These are phyloP conservation scores for Lydus trimaculatus DNA, from an alignment of 2,888 invertebrate genomes.

Conservation along the genomic window DNA sequence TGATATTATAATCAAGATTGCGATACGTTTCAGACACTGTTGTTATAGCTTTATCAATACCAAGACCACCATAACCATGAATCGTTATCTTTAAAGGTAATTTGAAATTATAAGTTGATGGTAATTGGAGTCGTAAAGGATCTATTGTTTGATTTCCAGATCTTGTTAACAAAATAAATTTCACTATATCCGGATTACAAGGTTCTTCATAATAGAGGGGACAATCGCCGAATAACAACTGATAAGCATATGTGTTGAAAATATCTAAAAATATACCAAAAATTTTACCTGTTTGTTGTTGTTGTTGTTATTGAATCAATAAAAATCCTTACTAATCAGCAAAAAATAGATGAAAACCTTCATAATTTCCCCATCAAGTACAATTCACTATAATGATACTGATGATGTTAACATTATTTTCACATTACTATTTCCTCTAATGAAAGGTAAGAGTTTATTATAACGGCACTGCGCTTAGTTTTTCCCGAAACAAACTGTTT, in stretches of 20 bases:
- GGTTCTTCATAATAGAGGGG: conserved; percentile 56
- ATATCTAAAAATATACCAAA: neutral
- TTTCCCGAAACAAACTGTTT: neutral
- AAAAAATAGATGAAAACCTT: neutral
- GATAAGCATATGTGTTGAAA: neutral
- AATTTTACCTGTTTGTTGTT: neutral
- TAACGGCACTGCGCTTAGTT: neutral
- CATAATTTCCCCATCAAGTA: neutral
- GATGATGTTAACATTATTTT: neutral
- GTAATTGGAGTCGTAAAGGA: conserved; percentile 50
- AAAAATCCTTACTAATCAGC: neutral
- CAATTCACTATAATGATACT: neutral
- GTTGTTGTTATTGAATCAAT: too few relatives aligned
- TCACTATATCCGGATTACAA: conserved; percentile 52
- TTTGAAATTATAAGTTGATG: conserved; percentile 40
- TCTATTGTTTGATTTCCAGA: conserved; percentile 43
- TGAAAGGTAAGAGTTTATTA: neutral
- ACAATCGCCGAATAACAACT: conserved; percentile 44
- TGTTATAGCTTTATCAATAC: conserved; percentile 54
- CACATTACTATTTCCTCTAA: neutral
- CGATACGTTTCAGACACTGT: conserved; percentile 53
- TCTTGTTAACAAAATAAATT: conserved; percentile 52
- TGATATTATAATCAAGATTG: conserved; percentile 51
- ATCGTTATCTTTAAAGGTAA: conserved; percentile 54
- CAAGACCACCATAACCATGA: conserved; percentile 60